phyloP scores from a whole-genome alignment of 2,797 vertebrate genomes.

The Paramormyrops hopkinsi region DNA sequence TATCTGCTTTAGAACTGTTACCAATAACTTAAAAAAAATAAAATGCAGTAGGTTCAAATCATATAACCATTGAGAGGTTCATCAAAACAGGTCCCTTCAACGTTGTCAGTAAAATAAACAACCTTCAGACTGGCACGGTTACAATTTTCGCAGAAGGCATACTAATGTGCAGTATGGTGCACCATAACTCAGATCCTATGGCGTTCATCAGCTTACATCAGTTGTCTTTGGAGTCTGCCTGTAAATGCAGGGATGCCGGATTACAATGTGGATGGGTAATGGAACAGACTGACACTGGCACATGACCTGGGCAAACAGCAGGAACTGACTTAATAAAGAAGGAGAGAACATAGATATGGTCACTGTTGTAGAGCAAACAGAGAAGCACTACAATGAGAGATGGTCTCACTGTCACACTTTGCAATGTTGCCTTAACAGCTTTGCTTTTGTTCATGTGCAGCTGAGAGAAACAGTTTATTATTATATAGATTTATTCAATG shows the following conservation, averaged over 20 bases:
- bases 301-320: neutral
- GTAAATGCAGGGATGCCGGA: neutral
- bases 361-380: neutral
- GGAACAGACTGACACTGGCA: neutral
- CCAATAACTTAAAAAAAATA: constrained; percentile 9
- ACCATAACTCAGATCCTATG: neutral
- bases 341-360: neutral
- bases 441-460: neutral
- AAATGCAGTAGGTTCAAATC: constrained; percentile 3
- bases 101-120: constrained; percentile 6
- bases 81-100: neutral
- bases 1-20: constrained; percentile 4
- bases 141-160: neutral
- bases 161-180: neutral
- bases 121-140: neutral
- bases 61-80: neutral
- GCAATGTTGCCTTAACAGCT: neutral
- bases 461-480: neutral
- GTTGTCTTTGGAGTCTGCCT: neutral
- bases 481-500: neutral
- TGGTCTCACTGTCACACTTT: neutral
- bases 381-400: neutral
- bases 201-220: neutral
- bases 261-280: neutral
- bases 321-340: neutral